Conservation (phyloP, 2,888 invertebrate genomes). For the Heliconius sara region DNA sequence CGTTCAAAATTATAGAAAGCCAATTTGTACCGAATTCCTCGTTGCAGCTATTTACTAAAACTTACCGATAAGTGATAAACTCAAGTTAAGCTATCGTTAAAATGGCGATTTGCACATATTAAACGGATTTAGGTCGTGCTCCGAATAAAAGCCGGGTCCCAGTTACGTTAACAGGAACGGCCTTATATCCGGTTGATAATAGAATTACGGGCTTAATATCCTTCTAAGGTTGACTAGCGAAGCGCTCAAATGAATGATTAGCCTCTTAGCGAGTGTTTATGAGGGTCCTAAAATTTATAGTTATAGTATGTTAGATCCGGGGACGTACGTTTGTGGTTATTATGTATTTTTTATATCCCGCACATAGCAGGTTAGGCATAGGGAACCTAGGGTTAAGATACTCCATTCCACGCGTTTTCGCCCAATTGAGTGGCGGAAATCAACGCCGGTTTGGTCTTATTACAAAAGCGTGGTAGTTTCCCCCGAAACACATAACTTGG, state of each 20-base stretch:
- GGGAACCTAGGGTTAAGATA: neutral
- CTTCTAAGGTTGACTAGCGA: constrained; percentile 16
- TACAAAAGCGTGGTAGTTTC: too few species aligned
- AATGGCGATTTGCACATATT: constrained; percentile 36
- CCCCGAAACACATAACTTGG: too few species aligned
- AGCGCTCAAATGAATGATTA: constrained; percentile 24
- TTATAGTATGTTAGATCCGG: neutral
- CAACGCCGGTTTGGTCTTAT: too few species aligned
- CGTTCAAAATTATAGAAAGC: neutral
- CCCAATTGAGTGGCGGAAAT: too few species aligned
- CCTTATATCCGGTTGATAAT: constrained; percentile 35
- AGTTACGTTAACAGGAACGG: constrained; percentile 29
- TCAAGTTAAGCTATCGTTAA: constrained; percentile 36
- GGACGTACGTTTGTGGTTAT: neutral
- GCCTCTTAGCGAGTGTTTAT: constrained; percentile 19
- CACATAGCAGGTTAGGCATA: neutral
- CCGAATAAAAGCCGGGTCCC: constrained; percentile 25
- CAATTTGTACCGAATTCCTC: neutral
- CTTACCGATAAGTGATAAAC: constrained; percentile 35
- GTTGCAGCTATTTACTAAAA: constrained; percentile 18
- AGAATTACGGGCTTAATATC: constrained; percentile 34
- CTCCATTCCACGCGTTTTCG: neutral
- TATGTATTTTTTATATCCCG: neutral
- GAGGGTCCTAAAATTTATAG: neutral
- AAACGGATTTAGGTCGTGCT: constrained; percentile 30